These are phyloP conservation scores for Calyptommatus sinebrachiatus DNA, from an alignment of 2,113 vertebrate species.

Conservation along the genomic window DNA sequence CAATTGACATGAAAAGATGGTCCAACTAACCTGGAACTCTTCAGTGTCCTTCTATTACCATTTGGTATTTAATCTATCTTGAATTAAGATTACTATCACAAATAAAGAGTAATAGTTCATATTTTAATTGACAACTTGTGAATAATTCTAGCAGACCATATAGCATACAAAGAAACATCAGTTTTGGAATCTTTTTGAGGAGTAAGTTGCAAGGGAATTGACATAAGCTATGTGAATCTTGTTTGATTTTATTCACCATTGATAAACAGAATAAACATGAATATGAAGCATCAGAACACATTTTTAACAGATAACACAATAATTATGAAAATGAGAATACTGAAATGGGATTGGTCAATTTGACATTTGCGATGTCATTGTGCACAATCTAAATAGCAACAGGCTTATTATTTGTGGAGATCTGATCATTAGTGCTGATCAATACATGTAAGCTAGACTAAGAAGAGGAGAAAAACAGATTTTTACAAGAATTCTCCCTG, in stretches of 20 bases:
- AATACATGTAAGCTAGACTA: not conserved
- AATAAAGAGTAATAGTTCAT: not conserved
- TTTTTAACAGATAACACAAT: not conserved
- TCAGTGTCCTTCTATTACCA: not conserved
- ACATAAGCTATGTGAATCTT: not conserved
- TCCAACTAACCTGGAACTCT: not conserved
- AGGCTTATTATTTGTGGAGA: not conserved
- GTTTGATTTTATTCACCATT: not conserved
- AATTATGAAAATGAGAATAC: not conserved
- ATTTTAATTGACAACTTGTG: not conserved
- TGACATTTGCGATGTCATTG: not conserved
- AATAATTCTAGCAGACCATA: not conserved
- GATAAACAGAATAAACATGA: not conserved
- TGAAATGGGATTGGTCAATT: not conserved
- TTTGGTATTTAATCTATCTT: not conserved
- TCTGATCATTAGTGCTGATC: not conserved
- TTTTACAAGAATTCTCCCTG: not conserved
- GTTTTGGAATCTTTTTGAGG: not conserved
- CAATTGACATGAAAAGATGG: not conserved
- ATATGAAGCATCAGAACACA: not conserved
- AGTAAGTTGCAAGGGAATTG: not conserved
- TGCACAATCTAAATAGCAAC: not conserved
- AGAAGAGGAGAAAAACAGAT: not conserved
- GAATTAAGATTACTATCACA: not conserved
- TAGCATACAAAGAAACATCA: not conserved